These are phyloP conservation scores for Heloderma charlesbogerti DNA, from an alignment of 2,113 vertebrate genomes.

Conservation along the genomic window DNA sequence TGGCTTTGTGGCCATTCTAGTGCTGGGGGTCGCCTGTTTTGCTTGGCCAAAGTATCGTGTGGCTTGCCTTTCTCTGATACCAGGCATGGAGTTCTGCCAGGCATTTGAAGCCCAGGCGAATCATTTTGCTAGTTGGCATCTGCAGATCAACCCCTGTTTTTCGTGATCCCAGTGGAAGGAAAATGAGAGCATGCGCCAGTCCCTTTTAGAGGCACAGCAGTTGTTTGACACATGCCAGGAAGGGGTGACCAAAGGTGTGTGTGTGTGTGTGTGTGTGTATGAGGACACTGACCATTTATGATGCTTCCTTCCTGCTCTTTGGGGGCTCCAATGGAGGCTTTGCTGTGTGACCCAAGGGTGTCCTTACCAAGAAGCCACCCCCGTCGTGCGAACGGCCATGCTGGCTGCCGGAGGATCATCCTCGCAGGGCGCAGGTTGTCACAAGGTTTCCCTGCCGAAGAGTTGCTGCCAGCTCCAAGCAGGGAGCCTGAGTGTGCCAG, in stretches of 20 bases:
- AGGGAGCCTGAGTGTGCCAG: too few species aligned
- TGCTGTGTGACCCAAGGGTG: too few species aligned
- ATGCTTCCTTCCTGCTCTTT: too few species aligned
- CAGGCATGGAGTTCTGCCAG: slow-evolving; percentile 27
- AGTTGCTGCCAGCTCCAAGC: too few species aligned
- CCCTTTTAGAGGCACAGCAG: not conserved
- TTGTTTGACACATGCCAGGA: not conserved
- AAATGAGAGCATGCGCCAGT: not conserved
- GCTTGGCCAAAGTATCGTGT: slow-evolving; percentile 84
- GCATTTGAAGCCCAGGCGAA: slow-evolving; percentile 39
- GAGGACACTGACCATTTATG: too few species aligned
- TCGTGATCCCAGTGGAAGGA: slow-evolving; percentile 25
- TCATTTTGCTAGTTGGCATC: slow-evolving; percentile 34
- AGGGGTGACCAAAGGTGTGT: not conserved
- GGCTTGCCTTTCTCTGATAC: slow-evolving; percentile 72
- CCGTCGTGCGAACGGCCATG: too few species aligned
- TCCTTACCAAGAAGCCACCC: too few species aligned
- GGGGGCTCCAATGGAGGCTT: too few species aligned
- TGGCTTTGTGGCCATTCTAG: slow-evolving; percentile 43
- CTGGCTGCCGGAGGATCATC: too few species aligned
- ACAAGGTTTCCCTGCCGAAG: too few species aligned
- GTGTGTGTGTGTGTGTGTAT: too few species aligned
- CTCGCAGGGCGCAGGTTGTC: too few species aligned
- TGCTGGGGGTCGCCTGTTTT: slow-evolving; percentile 61
- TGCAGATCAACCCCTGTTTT: slow-evolving; percentile 47